Base-by-base conservation (phyloP, 64 coral and sea anemone genomes). In the Montipora capricornis region DNA sequence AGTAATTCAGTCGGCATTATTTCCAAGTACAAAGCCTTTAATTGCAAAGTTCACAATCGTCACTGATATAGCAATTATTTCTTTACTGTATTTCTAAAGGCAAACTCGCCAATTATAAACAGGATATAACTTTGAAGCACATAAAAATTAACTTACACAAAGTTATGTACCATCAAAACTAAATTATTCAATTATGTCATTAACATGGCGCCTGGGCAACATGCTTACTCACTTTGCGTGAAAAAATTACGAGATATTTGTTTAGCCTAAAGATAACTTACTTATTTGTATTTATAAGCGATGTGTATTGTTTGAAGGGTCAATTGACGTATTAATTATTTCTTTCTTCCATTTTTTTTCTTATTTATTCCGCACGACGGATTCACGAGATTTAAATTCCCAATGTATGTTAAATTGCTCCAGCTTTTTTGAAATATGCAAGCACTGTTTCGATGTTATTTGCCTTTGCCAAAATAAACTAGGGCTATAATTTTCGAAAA, bases 221-320 rank as follows among this genome's bases (percentile, higher is more conserved):
- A 9, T 86, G 70, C 17, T 50, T 4, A 14, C 68, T 24, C 5
- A 20, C 68, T 19, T 5, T 52, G 16, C 13, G 1, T 70, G 19
- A 16, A 29, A 49, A 16, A 4, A 6, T 11, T 8, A 44, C 9
- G 16, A 47, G 60, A 71, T 86, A 86, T 86, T 86, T 86, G 82
- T 86, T 86, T 86, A 14, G 17, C 20, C 62, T 86, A 71, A 86
- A 49, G 82, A 86, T 86, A 71, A 71, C 76, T 76, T 76, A 73
- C 66, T 86, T 86, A 86, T 86, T 86, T 86, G 82, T 86, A 22
- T 86, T 16, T 11, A 22, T 20, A 73, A 49, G 45, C 26, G 59
- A 48, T 67, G 17, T 47, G 49, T 86, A 73, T 48, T 71, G 45
- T 50, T 5, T 46, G 81, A 66, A 86, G 16, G 49, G 10, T 11